Percentiles rank a stretch among this genome's conserved stretches.
Conservation (phyloP, 2,888 invertebrate species). For the Vannuccia rotundouncinata region DNA sequence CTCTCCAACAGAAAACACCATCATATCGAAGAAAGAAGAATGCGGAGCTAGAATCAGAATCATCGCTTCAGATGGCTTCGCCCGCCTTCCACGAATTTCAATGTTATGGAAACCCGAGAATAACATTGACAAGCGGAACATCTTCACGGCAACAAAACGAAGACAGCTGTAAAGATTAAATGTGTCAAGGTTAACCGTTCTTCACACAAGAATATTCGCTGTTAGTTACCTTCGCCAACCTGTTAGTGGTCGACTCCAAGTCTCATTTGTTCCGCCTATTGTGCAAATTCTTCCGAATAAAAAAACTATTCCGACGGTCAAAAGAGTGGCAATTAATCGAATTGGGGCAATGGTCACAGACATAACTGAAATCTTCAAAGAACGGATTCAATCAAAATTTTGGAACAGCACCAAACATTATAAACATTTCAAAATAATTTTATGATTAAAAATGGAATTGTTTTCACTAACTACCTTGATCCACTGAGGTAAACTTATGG, state of each 20-base stretch:
- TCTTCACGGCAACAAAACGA: not conserved
- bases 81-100: conserved; percentile 69
- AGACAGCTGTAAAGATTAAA: not conserved
- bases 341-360: conserved; percentile 76
- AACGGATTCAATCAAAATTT: too few relatives aligned
- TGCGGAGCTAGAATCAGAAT: conserved; percentile 81
- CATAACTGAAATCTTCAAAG: conserved; percentile 72
- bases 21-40: conserved; percentile 74
- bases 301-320: conserved; percentile 47
- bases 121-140: conserved; percentile 62
- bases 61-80: conserved; percentile 70
- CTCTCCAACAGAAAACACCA: not conserved
- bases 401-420: too few relatives aligned
- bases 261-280: not conserved
- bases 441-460: too few relatives aligned
- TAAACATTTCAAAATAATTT: too few relatives aligned
- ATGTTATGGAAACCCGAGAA: conserved; percentile 75
- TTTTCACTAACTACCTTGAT: not conserved
- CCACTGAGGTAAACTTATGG: not conserved
- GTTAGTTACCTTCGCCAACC: not conserved
- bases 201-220: too few relatives aligned
- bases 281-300: conserved; percentile 40
- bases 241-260: not conserved
- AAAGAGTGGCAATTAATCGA: conserved; percentile 67
- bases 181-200: too few relatives aligned